Evolutionary conservation across 1,140 invertebrate genomes (phyloP).

Genomic region (Lerema accius): DNA sequence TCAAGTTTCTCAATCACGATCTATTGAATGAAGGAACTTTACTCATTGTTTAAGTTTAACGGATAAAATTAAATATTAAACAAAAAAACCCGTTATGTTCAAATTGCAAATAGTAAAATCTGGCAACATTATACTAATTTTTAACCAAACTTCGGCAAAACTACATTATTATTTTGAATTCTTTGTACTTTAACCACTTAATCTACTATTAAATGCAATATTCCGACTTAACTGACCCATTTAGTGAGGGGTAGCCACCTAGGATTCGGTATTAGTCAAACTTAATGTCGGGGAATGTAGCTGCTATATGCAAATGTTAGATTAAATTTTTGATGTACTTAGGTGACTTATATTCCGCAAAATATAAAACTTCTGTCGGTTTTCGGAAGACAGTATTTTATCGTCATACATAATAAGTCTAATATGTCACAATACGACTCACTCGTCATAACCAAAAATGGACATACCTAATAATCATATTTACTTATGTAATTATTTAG

Average conservation of each 20-base stretch:
- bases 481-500: no score
- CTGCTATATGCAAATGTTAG: no score
- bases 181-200: slow-evolving; percentile 74
- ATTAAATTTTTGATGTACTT: no score
- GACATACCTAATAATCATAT: no score
- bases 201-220: slow-evolving; percentile 75
- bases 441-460: no score
- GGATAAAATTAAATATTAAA: neutral
- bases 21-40: neutral
- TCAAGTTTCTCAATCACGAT: neutral
- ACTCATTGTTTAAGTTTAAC: neutral
- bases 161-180: slow-evolving; percentile 54
- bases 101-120: slow-evolving; percentile 28
- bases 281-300: slow-evolving; percentile 49
- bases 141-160: slow-evolving; percentile 3
- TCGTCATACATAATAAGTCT: no score
- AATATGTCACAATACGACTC: no score
- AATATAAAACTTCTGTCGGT: no score
- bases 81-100: slow-evolving; percentile 11
- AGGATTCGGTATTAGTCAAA: slow-evolving; percentile 47
- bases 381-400: no score
- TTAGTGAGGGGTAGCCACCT: slow-evolving; percentile 39
- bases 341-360: no score
- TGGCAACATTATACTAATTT: slow-evolving; percentile 3
- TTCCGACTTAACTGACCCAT: slow-evolving; percentile 55